phyloP scores from a whole-genome alignment of 2,797 vertebrate genomes.

The Xerus rutilus region DNA sequence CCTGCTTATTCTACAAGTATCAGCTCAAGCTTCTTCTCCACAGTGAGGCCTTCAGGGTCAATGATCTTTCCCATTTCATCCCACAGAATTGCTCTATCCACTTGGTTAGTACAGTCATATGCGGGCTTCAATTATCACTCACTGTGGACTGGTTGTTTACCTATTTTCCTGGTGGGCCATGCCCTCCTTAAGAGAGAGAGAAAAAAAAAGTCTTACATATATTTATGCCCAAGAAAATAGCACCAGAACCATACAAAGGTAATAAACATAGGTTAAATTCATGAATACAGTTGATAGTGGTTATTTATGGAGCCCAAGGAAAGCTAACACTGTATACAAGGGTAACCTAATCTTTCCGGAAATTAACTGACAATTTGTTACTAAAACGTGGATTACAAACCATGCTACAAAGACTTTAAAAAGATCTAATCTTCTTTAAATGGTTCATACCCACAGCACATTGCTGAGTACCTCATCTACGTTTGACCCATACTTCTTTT shows the following conservation, averaged over 20 bases:
- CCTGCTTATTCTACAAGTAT: not conserved
- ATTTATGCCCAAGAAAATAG: not conserved
- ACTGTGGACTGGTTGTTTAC: too few relatives aligned
- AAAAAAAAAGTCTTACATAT: not conserved
- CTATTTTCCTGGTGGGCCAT: not conserved
- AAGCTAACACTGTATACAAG: not conserved
- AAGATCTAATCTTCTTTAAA: not conserved
- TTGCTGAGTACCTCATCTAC: not conserved
- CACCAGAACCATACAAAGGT: not conserved
- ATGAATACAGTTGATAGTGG: not conserved
- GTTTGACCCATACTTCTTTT: not conserved
- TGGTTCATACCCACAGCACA: not conserved
- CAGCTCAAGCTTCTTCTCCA: not conserved
- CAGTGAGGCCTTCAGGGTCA: not conserved
- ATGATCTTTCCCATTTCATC: not conserved
- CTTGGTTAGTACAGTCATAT: not conserved
- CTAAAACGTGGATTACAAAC: not conserved
- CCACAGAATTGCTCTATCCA: not conserved
- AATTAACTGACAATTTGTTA: not conserved
- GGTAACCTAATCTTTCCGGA: not conserved
- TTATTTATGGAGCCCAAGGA: conserved; percentile 23
- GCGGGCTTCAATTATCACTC: not conserved
- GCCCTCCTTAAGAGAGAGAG: not conserved
- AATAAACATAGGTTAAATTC: not conserved
- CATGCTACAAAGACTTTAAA: not conserved